Percentiles rank a stretch among this genome's conserved stretches.
These are phyloP conservation scores for Yponomeuta plumbellus DNA, from an alignment of 2,888 invertebrate genomes.

Conservation along the genomic window DNA sequence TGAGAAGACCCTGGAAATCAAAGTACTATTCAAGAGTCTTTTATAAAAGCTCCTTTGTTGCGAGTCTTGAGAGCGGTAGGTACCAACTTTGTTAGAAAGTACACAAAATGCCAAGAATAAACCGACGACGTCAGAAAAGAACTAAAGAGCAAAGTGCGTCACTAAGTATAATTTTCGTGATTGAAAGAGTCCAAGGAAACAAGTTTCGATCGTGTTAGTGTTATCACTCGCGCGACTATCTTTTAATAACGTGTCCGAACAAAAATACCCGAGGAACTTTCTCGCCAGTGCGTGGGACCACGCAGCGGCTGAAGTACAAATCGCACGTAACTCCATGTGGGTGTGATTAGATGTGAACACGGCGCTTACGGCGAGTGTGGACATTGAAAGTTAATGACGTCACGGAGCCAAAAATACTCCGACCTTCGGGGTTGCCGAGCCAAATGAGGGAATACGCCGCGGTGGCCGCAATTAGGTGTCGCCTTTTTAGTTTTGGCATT, in stretches of 20 bases:
- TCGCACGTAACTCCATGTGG: conserved; percentile 11
- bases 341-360: conserved; percentile 14
- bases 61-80: neutral
- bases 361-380: conserved; percentile 12
- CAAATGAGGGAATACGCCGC: conserved; percentile 2
- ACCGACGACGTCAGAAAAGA: neutral
- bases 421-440: conserved; percentile 45
- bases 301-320: neutral
- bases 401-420: conserved; percentile 50
- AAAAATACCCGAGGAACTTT: conserved; percentile 9
- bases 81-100: neutral
- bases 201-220: neutral
- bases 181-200: neutral
- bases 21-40: neutral
- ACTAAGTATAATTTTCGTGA: neutral
- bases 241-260: conserved; percentile 6
- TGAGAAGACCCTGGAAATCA: neutral
- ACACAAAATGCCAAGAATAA: neutral
- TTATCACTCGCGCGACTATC: neutral
- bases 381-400: conserved; percentile 37
- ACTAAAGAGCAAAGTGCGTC: neutral
- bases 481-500: neutral
- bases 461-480: neutral
- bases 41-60: neutral
- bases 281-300: conserved; percentile 10